These are phyloP conservation scores for Vultur gryphus DNA, from an alignment of 2,797 vertebrate species.

Conservation along the genomic window DNA sequence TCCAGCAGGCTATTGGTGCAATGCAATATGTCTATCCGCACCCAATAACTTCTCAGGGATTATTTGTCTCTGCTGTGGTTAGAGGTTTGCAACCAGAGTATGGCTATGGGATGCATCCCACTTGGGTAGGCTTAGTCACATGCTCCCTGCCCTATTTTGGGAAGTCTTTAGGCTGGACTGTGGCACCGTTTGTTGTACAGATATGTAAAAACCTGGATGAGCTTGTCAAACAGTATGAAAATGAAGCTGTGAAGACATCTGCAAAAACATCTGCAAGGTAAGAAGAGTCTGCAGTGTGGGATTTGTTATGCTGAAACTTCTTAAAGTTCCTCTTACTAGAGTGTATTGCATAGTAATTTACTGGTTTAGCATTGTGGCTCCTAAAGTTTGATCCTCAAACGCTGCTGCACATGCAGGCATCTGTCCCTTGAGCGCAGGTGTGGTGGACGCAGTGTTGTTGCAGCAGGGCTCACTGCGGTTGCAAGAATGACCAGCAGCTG, in stretches of 20 bases:
- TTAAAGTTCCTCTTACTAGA: neutral
- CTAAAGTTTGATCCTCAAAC: neutral
- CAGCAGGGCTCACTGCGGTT: neutral
- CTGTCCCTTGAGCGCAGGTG: neutral
- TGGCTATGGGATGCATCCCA: constrained; percentile 91
- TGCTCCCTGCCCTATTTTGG: constrained; percentile 89
- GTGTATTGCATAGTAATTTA: neutral
- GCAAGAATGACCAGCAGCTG: neutral
- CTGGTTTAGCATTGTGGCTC: neutral
- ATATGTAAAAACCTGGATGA: constrained; percentile 96
- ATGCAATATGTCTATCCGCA: constrained; percentile 87
- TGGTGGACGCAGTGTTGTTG: neutral
- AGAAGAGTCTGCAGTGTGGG: neutral
- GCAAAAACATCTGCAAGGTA: constrained; percentile 79
- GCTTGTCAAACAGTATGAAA: constrained; percentile 89
- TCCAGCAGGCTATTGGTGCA: constrained; percentile 92
- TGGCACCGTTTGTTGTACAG: constrained; percentile 88
- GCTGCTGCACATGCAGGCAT: neutral
- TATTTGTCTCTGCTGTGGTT: constrained; percentile 93
- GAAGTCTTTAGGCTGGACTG: constrained; percentile 90
- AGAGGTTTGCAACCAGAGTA: constrained; percentile 89
- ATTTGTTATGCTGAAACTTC: neutral
- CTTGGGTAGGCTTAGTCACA: constrained; percentile 91
- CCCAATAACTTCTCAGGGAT: constrained; percentile 91
- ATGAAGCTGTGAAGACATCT: constrained; percentile 80